Evolutionary conservation across 1,140 invertebrate genomes (phyloP).

Genomic region (Sitophilus oryzae): DNA sequence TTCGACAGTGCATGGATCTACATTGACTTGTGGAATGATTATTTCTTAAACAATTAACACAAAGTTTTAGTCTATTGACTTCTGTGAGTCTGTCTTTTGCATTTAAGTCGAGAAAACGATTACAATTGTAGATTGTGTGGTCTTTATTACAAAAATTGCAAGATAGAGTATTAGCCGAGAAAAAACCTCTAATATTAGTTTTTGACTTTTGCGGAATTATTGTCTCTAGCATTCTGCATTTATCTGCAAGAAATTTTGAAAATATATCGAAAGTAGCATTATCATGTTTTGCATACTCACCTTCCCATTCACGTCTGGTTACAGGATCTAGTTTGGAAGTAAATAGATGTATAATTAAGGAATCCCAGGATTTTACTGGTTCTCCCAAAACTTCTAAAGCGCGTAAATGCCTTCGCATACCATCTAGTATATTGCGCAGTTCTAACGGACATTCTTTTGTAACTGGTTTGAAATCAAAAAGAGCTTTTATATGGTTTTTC

Average conservation of each 20-base stretch:
- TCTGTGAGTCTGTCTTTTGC: neutral
- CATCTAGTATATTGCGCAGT: slow-evolving; percentile 22
- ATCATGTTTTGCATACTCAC: slow-evolving; percentile 2
- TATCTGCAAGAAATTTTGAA: slow-evolving; percentile 1
- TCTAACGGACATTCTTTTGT: slow-evolving; percentile 5
- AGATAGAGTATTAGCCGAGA: neutral
- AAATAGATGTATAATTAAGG: slow-evolving; percentile 25
- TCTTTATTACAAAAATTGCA: neutral
- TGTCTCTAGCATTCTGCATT: slow-evolving; percentile 6
- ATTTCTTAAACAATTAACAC: neutral
- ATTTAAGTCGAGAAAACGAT: neutral
- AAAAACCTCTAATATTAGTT: neutral
- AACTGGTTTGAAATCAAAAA: slow-evolving; percentile 11
- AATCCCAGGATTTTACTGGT: slow-evolving; percentile 27
- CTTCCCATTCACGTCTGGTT: slow-evolving; percentile 24
- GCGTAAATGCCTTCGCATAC: slow-evolving; percentile 17
- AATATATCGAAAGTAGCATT: slow-evolving; percentile 1
- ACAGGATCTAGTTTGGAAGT: slow-evolving; percentile 15
- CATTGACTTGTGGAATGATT: neutral
- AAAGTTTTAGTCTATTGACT: neutral
- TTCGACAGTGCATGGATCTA: neutral
- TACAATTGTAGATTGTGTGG: neutral
- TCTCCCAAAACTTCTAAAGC: slow-evolving; percentile 21
- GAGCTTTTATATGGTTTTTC: slow-evolving; percentile 7
- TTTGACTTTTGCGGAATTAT: neutral